Base-by-base conservation (phyloP, 2,113 vertebrate species). In the Barbus barbus region DNA sequence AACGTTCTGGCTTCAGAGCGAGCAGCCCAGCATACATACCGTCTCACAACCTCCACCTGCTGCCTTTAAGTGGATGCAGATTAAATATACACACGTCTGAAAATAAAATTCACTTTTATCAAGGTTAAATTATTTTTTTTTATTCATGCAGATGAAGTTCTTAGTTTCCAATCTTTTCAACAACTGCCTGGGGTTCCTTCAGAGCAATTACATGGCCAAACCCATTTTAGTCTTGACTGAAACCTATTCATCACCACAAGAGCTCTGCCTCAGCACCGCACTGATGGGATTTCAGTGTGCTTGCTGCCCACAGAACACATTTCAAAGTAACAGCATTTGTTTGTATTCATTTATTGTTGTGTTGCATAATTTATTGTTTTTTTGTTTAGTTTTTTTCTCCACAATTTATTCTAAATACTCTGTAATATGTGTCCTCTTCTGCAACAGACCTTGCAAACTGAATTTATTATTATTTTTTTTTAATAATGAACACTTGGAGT, bases 211-310 rank as follows among this genome's bases (percentile, higher is more conserved):
- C 86, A 83, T 82, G 87, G 75, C 85, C 88, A 85, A 88, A 89
- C 86, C 56, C 85, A 72, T 58, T 82, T 90, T 86, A 60, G 33
- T 69, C 71, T 72, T 89, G 91, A 92, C 89, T 91, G 91, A 93
- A 93, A 92, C 85, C 87, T 87, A 91, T 93, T 93, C 83, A 93
- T 94, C 92, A 93, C 71, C 16, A 79, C 33, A 88, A 88, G 85
- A 89, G 88, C 75, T 89, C 53, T n/a, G 53, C 53, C 75, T 89
- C 53, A 9, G 53, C 53, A 56, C 20, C 2, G 8, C 20, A 9
- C 53, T 56, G 53, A 56, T 56, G 20, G 86, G 75, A 12, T 61
- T 12, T 22, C 14, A 18, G 24, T 36, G 26, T 31, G 46, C 5
- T 12, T 76, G 48, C 73, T 20, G 44, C 73, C 12, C 24, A 16